Conservation (phyloP, 2,797 vertebrate genomes). For the Smutsia gigantea region DNA sequence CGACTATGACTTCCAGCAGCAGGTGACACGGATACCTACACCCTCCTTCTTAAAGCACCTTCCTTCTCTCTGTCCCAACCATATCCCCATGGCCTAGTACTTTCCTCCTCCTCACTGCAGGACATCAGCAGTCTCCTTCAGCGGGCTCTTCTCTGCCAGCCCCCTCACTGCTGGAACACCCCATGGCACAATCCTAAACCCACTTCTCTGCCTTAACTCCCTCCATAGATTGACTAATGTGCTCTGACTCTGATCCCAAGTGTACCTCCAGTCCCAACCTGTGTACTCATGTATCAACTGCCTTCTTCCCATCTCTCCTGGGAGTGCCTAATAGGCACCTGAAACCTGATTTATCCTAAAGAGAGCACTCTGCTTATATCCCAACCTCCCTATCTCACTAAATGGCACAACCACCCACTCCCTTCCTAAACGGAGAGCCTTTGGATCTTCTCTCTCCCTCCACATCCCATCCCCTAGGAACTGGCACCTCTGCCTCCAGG, state of each 20-base stretch:
- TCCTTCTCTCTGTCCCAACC: neutral
- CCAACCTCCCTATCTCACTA: neutral
- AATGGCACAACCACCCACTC: neutral
- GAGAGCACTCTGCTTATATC: no score
- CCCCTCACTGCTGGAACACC: no score
- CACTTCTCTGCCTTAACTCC: neutral
- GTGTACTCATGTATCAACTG: rapidly evolving
- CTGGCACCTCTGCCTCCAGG: neutral
- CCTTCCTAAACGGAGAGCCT: neutral
- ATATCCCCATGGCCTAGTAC: no score
- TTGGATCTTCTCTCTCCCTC: neutral
- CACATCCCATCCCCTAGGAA: neutral
- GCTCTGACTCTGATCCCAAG: neutral
- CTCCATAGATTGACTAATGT: neutral
- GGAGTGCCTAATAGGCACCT: neutral
- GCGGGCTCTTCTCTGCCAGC: neutral
- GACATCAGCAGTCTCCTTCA: neutral
- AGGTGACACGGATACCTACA: rapidly evolving
- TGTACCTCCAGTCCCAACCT: neutral
- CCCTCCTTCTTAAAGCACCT: neutral
- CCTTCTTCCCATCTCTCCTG: neutral
- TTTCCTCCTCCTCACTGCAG: no score
- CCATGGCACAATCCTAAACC: rapidly evolving
- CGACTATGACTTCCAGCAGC: rapidly evolving
- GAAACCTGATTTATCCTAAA: neutral